phyloP scores from a whole-genome alignment of 2,888 invertebrate species.

The Temnothorax ravouxi region DNA sequence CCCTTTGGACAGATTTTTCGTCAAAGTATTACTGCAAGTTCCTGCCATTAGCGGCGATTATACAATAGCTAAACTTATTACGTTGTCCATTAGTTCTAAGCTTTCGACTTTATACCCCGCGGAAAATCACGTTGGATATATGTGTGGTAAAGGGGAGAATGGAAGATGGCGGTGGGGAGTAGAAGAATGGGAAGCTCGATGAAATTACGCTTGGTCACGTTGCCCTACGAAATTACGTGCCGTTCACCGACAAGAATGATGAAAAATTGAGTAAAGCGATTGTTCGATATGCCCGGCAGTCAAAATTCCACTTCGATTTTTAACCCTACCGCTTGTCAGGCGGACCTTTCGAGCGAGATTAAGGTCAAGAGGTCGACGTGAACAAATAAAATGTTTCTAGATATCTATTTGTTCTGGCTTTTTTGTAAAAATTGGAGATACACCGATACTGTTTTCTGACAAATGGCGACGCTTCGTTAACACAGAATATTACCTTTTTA shows the following conservation, averaged over 20 bases:
- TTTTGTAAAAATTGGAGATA: background rate
- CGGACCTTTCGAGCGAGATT: conserved; percentile 14
- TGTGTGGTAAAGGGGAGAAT: conserved; percentile 4
- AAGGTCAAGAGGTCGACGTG: conserved; percentile 27
- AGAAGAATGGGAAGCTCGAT: conserved; percentile 49
- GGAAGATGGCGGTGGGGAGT: conserved; percentile 15
- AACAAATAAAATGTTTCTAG: conserved; percentile 4
- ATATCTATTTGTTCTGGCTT: background rate
- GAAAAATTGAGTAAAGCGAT: conserved; percentile 58
- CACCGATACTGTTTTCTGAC: background rate
- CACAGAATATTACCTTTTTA: conserved; percentile 23
- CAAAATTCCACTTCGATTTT: conserved; percentile 56
- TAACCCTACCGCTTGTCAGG: conserved; percentile 35
- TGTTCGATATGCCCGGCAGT: conserved; percentile 41
- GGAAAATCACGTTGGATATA: conserved; percentile 30
- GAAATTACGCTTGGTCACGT: conserved; percentile 59
- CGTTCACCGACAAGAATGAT: conserved; percentile 54
- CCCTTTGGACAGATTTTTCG: conserved; percentile 43
- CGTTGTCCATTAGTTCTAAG: conserved; percentile 53
- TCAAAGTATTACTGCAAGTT: conserved; percentile 46
- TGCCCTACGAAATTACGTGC: conserved; percentile 55
- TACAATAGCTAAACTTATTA: conserved; percentile 56
- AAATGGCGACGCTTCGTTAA: background rate
- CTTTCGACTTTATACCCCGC: conserved; percentile 40
- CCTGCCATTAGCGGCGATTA: conserved; percentile 46